Evolutionary conservation across 2,888 invertebrate species (phyloP), one percentile per base, ranked within the genome.

Genomic region (Leucophenga montana): DNA sequence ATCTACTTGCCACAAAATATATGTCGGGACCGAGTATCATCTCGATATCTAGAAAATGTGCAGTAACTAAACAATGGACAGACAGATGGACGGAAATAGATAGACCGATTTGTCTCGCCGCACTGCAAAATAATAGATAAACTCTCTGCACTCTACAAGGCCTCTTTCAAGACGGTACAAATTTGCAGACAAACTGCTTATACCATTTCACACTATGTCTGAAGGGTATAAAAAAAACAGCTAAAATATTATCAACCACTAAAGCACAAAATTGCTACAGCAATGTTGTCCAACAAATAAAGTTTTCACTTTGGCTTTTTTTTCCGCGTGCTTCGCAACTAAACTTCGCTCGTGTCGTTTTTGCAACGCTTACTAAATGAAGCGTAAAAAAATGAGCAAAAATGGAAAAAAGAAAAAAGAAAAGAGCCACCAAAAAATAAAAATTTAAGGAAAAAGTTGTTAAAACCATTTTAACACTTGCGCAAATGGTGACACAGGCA

Each of bases 381-480:
- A 83, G 78, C 83, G 72, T 77, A 80, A 79, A 74, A 81, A 79
- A 79, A 71, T 50, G 16, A 46, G n/a, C 16, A 50, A 50, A n/a
- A 22, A 22, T 18, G 18, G 5, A 33, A 44, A 39, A 16, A 44
- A 61, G 16, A 44, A 44, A 16, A 33, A 44, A 39, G 8, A 44
- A 61, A 39, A 44, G 18, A 16, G 13, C 1, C 18, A 31, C 46
- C 27, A 67, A 67, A 59, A 59, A 20, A 67, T 22, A 67, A 66
- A 27, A 33, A 53, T 66, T 54, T 53, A 67, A 57, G 73, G 78
- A 83, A 46, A 65, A 83, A 83, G 79, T 81, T 84, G 80, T 80
- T 80, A 79, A 83, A 81, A 83, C 77, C 80, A 79, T 82, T 83
- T 78, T 78, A 80, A 80, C 81, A 81, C 82, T 83, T 76, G 75